Percentiles rank a stretch among this genome's conserved stretches.
phyloP scores from a whole-genome alignment of 2,113 vertebrate genomes.

The Percopsis transmontana region DNA sequence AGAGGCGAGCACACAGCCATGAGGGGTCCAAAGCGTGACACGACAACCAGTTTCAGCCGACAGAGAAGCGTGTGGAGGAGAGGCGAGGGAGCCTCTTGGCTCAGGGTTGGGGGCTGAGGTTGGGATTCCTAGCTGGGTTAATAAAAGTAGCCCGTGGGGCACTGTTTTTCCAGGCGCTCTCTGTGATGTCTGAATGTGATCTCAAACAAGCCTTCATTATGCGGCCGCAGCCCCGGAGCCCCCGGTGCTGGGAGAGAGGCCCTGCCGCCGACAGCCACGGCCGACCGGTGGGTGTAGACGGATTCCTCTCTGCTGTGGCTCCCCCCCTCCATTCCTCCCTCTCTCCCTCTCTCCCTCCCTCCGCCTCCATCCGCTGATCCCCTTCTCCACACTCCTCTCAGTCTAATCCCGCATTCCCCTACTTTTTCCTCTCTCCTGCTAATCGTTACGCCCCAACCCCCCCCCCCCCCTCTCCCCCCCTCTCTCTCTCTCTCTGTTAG shows the following conservation, averaged over 20 bases:
- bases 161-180: constrained; percentile 74
- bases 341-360: constrained; percentile 27
- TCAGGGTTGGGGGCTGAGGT: constrained; percentile 43
- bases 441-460: constrained; percentile 31
- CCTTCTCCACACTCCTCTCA: constrained; percentile 63
- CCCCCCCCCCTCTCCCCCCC: constrained; percentile 21
- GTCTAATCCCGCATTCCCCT: constrained; percentile 56
- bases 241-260: constrained; percentile 74
- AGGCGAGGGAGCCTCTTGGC: constrained; percentile 52
- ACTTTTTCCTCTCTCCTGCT: constrained; percentile 38
- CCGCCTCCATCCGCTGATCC: constrained; percentile 39
- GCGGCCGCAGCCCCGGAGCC: constrained; percentile 75
- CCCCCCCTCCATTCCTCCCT: constrained; percentile 23
- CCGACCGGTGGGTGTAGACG: constrained; percentile 50
- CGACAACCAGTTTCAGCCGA: constrained; percentile 26
- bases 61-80: constrained; percentile 39
- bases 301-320: constrained; percentile 57
- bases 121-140: constrained; percentile 71
- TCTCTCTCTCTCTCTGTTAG: not conserved
- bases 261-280: constrained; percentile 70
- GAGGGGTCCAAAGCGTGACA: constrained; percentile 25
- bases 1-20: constrained; percentile 4
- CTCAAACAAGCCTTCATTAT: constrained; percentile 76
- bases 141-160: constrained; percentile 72
- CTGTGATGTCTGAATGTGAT: constrained; percentile 76